phyloP scores from a whole-genome alignment of 2,797 vertebrate species.

The Sebastes minor region DNA sequence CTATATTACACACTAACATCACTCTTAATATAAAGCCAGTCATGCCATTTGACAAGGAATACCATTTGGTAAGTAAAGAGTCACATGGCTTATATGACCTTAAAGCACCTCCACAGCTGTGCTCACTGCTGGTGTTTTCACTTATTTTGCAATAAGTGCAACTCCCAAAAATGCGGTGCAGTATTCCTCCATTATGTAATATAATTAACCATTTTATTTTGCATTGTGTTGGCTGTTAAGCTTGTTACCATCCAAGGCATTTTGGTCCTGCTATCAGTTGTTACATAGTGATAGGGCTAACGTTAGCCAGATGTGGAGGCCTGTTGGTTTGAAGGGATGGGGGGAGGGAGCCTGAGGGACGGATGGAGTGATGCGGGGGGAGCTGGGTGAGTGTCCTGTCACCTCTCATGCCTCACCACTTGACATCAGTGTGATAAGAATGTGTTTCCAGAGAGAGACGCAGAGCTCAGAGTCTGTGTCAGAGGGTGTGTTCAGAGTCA shows the following conservation, averaged over 20 bases:
- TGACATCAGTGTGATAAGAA: constrained; percentile 42
- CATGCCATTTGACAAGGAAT: neutral
- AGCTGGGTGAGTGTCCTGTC: constrained; percentile 19
- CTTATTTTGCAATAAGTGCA: too few relatives aligned
- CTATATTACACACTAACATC: neutral
- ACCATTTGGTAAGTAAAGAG: neutral
- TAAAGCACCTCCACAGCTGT: neutral
- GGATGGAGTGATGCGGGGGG: constrained; percentile 1
- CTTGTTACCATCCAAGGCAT: neutral
- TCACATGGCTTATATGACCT: neutral
- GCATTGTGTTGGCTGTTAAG: neutral
- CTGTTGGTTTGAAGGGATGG: neutral
- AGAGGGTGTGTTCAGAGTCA: constrained; percentile 7
- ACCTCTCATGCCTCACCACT: constrained; percentile 25
- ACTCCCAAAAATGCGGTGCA: neutral
- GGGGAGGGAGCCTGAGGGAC: neutral
- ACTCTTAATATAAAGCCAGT: neutral
- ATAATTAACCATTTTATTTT: neutral
- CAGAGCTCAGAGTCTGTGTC: constrained; percentile 17
- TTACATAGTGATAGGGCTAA: neutral
- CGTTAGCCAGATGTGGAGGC: constrained; percentile 1
- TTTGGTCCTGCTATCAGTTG: neutral
- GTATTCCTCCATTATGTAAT: neutral
- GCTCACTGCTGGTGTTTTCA: neutral
- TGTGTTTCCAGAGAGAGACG: constrained; percentile 7